Conservation (phyloP, 2,113 vertebrate genomes). For the Macquaria australasica region DNA sequence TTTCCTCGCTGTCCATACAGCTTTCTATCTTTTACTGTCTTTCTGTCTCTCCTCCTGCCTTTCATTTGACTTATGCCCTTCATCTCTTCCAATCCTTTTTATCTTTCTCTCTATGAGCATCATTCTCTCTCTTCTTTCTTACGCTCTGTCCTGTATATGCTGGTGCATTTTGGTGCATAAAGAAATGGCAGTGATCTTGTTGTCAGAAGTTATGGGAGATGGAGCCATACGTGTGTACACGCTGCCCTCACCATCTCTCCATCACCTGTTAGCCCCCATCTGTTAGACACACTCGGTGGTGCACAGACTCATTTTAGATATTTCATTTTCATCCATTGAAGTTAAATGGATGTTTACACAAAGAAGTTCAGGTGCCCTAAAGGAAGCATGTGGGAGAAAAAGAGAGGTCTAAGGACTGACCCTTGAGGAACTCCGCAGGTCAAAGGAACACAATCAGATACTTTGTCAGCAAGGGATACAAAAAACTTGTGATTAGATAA, state of each 20-base stretch:
- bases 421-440: conserved; percentile 2
- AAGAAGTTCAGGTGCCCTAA: too few relatives aligned
- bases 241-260: neutral
- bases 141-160: neutral
- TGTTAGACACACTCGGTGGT: neutral
- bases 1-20: conserved; percentile 4
- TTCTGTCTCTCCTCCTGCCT: neutral
- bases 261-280: neutral
- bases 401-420: neutral
- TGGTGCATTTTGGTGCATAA: neutral
- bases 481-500: neutral
- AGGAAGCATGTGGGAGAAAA: too few relatives aligned
- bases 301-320: neutral
- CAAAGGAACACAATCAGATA: neutral
- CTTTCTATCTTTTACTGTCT: conserved; percentile 3
- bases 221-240: neutral
- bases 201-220: conserved; percentile 16
- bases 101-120: neutral
- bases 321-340: neutral
- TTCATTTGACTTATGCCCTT: conserved; percentile 14
- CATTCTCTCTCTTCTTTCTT: neutral
- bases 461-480: neutral
- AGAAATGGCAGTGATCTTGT: conserved; percentile 19
- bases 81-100: neutral
- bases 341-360: neutral